Conservation (phyloP, 2,888 invertebrate species). For the Ormyrus pomaceus region DNA sequence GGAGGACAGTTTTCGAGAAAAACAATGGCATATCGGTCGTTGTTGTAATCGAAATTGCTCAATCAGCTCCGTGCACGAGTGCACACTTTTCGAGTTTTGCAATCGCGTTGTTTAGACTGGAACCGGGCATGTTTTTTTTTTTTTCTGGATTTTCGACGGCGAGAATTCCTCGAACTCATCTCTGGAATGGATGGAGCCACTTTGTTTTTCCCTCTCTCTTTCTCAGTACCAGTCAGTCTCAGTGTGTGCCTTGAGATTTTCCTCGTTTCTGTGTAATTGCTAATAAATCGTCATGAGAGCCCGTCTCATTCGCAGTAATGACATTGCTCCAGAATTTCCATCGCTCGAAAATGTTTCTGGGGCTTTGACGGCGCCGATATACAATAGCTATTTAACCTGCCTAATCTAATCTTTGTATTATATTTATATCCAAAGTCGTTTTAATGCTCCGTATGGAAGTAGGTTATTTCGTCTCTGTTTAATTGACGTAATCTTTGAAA, state of each 20-base stretch:
- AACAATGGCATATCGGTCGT: too few species aligned
- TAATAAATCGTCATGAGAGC: not conserved
- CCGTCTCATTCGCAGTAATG: not conserved
- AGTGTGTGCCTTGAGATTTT: slow-evolving; percentile 15
- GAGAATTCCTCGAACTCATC: too few species aligned
- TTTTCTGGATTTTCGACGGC: not conserved
- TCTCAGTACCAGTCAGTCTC: not conserved
- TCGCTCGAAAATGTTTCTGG: slow-evolving; percentile 23
- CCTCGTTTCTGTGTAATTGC: not conserved
- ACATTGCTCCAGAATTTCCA: slow-evolving; percentile 33
- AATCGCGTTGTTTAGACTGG: too few species aligned
- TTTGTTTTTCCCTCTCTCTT: not conserved
- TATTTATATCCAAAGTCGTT: not conserved
- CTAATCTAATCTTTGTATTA: slow-evolving; percentile 2
- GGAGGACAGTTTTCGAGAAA: too few species aligned
- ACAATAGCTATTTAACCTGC: not conserved
- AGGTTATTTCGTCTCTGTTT: too few species aligned
- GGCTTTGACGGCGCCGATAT: not conserved
- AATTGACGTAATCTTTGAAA: too few species aligned
- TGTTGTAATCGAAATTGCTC: too few species aligned
- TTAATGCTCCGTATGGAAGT: too few species aligned
- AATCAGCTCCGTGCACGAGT: not conserved
- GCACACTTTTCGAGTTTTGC: too few species aligned
- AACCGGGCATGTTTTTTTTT: too few species aligned
- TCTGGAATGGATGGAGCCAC: not conserved